Base-by-base conservation (phyloP, 2,113 vertebrate genomes). In the Psittacara wagleri region DNA sequence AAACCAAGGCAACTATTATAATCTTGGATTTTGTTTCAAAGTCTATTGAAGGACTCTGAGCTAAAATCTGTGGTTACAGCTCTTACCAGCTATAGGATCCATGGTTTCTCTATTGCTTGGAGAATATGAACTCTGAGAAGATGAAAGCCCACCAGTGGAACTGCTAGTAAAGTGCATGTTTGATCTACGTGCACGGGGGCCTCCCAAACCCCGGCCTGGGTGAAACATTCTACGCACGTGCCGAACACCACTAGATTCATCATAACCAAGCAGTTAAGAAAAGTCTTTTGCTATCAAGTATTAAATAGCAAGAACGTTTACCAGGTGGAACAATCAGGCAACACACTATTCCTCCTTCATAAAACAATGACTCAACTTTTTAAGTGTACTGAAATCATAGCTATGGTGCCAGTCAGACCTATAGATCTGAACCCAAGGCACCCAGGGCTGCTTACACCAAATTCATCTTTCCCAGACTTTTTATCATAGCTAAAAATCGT, bases 81-180 rank as follows among this genome's bases (percentile, higher is more conserved):
- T 96, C 98, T 98, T 97, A 99, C 99, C 99, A 98, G 99, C 99
- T 94, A 99, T 99, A 92, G 99, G 99, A 98, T 99, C 99, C 99
- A 37, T 99, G 89, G 99, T 98, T 98, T 99, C 99, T 98, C 99
- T 99, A 98, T 99, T 99, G 98, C 99, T 99, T 97, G 99, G 99
- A 98, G 99, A 99, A 98, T 99, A 99, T 0, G 99, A 99, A 98
- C 99, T 99, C 98, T 99, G 99, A 96, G 99, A 99, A 93, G 99
- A 99, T 63, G 99, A 99, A 94, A 99, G 99, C 64, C 99, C 99
- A 93, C 99, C 99, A 75, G 98, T 98, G 94, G 99, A 99, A 98
- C 99, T 99, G 97, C 37, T 37, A 37, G 37, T 99, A 99, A 99
- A 99, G 99, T 99, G 99, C 99, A 99, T 99, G 98, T 99, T 99